Conservation (phyloP, 2,797 vertebrate species). For the Cirrhinus mrigala region DNA sequence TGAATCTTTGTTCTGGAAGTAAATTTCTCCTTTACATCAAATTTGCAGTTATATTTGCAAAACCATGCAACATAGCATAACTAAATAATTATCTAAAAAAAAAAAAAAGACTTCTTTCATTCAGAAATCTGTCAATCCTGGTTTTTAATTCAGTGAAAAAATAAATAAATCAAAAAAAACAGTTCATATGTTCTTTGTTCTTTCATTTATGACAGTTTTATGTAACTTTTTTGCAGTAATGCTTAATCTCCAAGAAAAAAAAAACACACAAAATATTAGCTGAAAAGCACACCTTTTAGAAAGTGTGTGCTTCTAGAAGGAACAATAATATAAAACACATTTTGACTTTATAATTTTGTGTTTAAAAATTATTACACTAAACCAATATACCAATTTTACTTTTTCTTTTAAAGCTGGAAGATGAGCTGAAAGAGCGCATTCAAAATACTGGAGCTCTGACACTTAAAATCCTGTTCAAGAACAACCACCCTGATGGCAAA, state of each 20-base stretch:
- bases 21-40: too few species aligned
- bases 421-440: slow-evolving; percentile 59
- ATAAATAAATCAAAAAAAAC: too few species aligned
- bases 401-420: slow-evolving; percentile 55
- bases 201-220: not conserved
- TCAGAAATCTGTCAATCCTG: not conserved
- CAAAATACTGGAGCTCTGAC: slow-evolving; percentile 57
- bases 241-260: not conserved
- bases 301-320: not conserved
- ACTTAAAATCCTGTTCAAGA: slow-evolving; percentile 65
- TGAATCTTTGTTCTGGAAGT: too few species aligned
- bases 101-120: not conserved
- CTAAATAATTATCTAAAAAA: not conserved
- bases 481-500: slow-evolving; percentile 63
- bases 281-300: not conserved
- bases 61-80: not conserved
- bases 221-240: not conserved
- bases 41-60: not conserved
- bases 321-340: not conserved
- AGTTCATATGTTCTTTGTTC: too few species aligned
- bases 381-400: not conserved
- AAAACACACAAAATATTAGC: not conserved
- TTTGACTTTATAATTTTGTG: not conserved
- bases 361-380: not conserved
- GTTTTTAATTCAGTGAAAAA: not conserved